These are phyloP conservation scores for Temnothorax unifasciatus DNA, from an alignment of 2,888 invertebrate species.

Conservation along the genomic window DNA sequence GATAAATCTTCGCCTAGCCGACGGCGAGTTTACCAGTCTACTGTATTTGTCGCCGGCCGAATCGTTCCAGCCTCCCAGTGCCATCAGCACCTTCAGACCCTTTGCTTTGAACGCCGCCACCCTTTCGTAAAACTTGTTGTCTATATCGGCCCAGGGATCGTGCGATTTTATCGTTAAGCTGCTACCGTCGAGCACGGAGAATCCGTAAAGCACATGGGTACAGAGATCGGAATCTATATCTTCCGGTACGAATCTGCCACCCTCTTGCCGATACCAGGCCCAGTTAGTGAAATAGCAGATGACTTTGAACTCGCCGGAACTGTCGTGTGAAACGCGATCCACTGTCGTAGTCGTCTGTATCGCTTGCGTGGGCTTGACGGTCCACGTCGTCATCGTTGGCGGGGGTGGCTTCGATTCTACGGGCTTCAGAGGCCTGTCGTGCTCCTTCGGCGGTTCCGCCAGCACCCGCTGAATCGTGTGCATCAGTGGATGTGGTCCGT, in stretches of 20 bases:
- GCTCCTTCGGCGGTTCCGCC: constrained; percentile 86
- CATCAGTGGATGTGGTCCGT: constrained; percentile 93
- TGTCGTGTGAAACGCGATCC: constrained; percentile 30
- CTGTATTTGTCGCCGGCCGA: constrained; percentile 96
- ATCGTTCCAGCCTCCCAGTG: constrained; percentile 98
- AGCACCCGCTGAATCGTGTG: constrained; percentile 92
- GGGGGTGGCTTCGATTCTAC: constrained; percentile 34
- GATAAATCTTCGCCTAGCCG: constrained; percentile 91
- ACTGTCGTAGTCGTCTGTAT: constrained; percentile 47
- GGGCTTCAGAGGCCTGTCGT: constrained; percentile 79
- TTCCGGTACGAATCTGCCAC: constrained; percentile 93
- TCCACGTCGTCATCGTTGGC: constrained; percentile 13
- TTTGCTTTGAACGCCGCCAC: constrained; percentile 91
- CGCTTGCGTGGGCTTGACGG: constrained; percentile 35
- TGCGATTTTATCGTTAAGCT: constrained; percentile 93
- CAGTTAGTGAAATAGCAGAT: constrained; percentile 97
- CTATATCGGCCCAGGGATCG: constrained; percentile 95
- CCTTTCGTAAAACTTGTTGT: constrained; percentile 96
- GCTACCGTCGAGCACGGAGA: constrained; percentile 94
- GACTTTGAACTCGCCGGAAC: constrained; percentile 89
- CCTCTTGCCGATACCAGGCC: constrained; percentile 96
- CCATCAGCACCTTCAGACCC: constrained; percentile 93
- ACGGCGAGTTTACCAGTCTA: constrained; percentile 91
- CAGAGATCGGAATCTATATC: constrained; percentile 95
- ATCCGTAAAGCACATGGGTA: constrained; percentile 97